Conservation (phyloP, 2,113 vertebrate genomes). For the Scopus umbretta region DNA sequence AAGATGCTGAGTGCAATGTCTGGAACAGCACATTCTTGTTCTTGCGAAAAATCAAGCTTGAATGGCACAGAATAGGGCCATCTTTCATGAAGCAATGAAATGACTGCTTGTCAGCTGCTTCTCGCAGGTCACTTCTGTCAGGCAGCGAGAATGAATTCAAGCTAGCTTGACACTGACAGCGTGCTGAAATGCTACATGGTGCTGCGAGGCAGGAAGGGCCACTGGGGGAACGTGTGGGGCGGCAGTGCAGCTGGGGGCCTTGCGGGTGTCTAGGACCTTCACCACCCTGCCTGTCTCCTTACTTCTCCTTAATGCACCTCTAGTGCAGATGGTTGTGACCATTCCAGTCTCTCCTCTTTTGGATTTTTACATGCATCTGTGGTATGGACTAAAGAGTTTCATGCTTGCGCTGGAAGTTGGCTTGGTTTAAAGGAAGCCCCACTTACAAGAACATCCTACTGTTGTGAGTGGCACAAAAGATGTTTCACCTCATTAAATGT, state of each 20-base stretch:
- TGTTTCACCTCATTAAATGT: neutral
- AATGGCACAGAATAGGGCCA: neutral
- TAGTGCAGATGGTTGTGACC: neutral
- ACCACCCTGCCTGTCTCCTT: neutral
- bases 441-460: neutral
- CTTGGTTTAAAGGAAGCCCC: neutral
- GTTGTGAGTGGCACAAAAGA: neutral
- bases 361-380: accelerated
- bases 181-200: accelerated
- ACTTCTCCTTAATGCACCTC: neutral
- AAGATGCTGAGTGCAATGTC: neutral
- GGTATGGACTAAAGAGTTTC: neutral
- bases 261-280: neutral
- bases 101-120: neutral
- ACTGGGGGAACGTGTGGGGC: neutral
- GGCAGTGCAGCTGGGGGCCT: neutral
- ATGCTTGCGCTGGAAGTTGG: neutral
- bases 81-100: neutral
- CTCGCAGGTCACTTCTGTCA: neutral
- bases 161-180: neutral
- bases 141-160: neutral
- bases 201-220: neutral
- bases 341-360: neutral
- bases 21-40: neutral
- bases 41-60: neutral